These are phyloP conservation scores for Drosophila kurseongensis DNA, from an alignment of 1,140 invertebrate species.

Conservation along the genomic window DNA sequence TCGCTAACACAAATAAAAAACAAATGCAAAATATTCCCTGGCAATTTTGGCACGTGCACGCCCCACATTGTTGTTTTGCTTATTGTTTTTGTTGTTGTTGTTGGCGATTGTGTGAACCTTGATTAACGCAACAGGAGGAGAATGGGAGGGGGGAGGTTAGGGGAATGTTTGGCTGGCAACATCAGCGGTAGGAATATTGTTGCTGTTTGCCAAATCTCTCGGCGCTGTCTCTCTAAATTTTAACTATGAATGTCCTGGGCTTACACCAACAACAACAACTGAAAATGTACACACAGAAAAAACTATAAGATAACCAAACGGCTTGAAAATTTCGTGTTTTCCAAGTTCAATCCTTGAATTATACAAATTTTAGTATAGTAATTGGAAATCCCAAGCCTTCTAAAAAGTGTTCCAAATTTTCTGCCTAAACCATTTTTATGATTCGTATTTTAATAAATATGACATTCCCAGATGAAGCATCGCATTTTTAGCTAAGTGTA, in stretches of 20 bases:
- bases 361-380: too few species aligned
- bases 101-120: conserved; percentile 72
- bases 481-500: conserved; percentile 5
- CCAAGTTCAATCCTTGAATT: too few species aligned
- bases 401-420: too few species aligned
- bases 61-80: conserved; percentile 46
- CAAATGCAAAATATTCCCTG: conserved; percentile 50
- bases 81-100: conserved; percentile 38
- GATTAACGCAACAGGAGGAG: conserved; percentile 69
- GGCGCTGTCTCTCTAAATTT: conserved; percentile 78
- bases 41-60: conserved; percentile 76
- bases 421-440: too few species aligned
- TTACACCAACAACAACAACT: conserved; percentile 5
- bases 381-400: too few species aligned
- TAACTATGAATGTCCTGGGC: conserved; percentile 78
- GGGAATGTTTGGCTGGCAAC: conserved; percentile 15
- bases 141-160: not conserved
- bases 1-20: conserved; percentile 48
- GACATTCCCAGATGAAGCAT: not conserved
- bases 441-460: too few species aligned
- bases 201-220: conserved; percentile 78
- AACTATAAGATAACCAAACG: too few species aligned
- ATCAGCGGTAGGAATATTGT: conserved; percentile 47
- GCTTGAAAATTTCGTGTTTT: too few species aligned
- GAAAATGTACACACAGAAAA: conserved; percentile 21